These are phyloP conservation scores for Spisula solida DNA, from an alignment of 2,888 invertebrate species.

Conservation along the genomic window DNA sequence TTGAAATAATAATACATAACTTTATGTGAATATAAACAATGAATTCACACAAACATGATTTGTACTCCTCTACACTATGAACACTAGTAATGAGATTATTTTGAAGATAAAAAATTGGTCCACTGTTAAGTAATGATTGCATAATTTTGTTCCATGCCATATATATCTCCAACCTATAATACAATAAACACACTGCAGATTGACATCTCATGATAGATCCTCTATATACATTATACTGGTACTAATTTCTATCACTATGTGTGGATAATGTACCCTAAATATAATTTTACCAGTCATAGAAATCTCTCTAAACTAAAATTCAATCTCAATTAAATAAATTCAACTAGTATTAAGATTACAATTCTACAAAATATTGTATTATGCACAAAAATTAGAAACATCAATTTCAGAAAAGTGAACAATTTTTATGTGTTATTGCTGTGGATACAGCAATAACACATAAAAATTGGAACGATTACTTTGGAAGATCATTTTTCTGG, in stretches of 20 bases:
- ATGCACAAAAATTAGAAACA: neutral
- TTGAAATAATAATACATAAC: neutral
- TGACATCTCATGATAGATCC: too few relatives aligned
- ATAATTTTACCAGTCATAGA: neutral
- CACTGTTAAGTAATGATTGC: neutral
- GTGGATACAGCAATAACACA: too few relatives aligned
- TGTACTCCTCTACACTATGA: neutral
- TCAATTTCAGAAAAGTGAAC: neutral
- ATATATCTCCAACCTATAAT: neutral
- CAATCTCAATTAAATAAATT: neutral
- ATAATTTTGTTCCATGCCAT: neutral
- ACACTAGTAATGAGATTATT: neutral
- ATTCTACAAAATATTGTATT: slow-evolving; percentile 8
- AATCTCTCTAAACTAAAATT: neutral
- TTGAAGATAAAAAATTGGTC: neutral
- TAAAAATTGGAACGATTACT: neutral
- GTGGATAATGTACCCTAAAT: neutral
- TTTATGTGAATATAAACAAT: neutral
- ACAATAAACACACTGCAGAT: neutral
- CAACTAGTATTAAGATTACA: neutral
- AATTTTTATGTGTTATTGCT: too few relatives aligned
- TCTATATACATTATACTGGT: too few relatives aligned
- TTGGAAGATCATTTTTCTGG: neutral
- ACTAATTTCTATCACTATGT: neutral
- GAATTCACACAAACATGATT: neutral